These are phyloP conservation scores for Tragulus kanchil DNA, from an alignment of 2,113 vertebrate species.

Conservation along the genomic window DNA sequence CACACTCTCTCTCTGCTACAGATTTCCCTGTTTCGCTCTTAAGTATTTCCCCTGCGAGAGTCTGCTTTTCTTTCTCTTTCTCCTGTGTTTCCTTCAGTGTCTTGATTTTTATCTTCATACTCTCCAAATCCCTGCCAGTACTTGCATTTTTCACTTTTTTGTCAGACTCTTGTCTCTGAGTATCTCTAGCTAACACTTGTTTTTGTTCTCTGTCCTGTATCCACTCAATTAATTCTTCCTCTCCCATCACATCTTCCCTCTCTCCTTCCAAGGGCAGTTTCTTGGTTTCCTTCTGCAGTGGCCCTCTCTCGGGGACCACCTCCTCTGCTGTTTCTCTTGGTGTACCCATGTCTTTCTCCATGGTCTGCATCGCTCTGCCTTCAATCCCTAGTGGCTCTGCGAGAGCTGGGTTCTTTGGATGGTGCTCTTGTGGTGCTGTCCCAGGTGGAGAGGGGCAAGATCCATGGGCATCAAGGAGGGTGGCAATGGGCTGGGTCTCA, in stretches of 20 bases:
- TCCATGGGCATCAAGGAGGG: neutral
- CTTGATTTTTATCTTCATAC: conserved; percentile 10
- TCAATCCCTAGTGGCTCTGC: conserved; percentile 21
- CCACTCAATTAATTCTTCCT: neutral
- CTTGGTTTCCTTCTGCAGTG: neutral
- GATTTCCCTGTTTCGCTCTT: conserved; percentile 4
- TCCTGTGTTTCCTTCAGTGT: neutral
- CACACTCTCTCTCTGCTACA: neutral
- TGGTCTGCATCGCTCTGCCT: conserved; percentile 56
- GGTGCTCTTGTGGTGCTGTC: neutral
- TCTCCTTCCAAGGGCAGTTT: neutral
- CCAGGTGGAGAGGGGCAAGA: neutral
- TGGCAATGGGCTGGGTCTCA: neutral
- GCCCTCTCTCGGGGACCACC: neutral
- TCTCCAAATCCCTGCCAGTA: neutral
- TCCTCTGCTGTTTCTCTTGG: conserved; percentile 21
- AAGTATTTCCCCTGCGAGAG: neutral
- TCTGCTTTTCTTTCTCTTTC: conserved; percentile 13
- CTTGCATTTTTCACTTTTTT: neutral
- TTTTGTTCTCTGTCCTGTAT: conserved; percentile 14
- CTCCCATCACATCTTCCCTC: neutral
- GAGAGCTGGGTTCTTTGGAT: conserved; percentile 14
- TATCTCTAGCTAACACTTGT: neutral
- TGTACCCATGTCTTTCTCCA: conserved; percentile 61
- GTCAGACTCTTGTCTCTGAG: conserved; percentile 8